A percentile compares a stretch with the other conserved stretches of the same genome.
Evolutionary conservation across 2,888 invertebrate species (phyloP).

Genomic region (Anagyrus pseudococci): DNA sequence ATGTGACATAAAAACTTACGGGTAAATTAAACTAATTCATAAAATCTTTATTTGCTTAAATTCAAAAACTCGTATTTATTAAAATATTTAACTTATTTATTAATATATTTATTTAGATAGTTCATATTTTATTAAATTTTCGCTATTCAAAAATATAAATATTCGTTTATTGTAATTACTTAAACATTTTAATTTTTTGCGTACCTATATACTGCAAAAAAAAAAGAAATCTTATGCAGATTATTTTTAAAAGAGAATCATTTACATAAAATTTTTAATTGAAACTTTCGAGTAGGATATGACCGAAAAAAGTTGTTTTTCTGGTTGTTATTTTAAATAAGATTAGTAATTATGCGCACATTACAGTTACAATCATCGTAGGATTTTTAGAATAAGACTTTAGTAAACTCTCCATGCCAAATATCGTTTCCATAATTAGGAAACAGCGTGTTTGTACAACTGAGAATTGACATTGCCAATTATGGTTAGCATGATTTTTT

Average conservation of each 20-base stretch:
- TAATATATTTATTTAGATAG: slow-evolving; percentile 17
- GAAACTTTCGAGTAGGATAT: no score
- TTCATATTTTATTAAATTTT: slow-evolving; percentile 14
- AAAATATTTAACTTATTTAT: no score
- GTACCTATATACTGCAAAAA: neutral
- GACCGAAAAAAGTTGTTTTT: no score
- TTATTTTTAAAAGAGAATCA: slow-evolving; percentile 19
- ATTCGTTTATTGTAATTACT: neutral
- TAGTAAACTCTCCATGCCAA: slow-evolving; percentile 22
- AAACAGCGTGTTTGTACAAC: slow-evolving; percentile 11
- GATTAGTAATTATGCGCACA: slow-evolving; percentile 23
- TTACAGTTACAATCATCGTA: slow-evolving; percentile 21
- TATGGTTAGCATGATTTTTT: slow-evolving; percentile 5
- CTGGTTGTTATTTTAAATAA: no score
- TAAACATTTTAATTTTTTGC: slow-evolving; percentile 5
- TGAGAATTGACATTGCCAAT: slow-evolving; percentile 9
- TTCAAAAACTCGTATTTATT: slow-evolving; percentile 19
- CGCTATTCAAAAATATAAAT: neutral
- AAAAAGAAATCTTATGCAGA: neutral
- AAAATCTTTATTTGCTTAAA: slow-evolving; percentile 17
- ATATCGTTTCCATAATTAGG: slow-evolving; percentile 19
- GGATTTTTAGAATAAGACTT: slow-evolving; percentile 13
- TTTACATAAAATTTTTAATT: slow-evolving; percentile 14
- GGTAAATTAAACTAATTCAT: no score
- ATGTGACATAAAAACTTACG: no score